Base-by-base conservation (phyloP, 2,113 vertebrate genomes). In the Boulengeromyrus knoepffleri region DNA sequence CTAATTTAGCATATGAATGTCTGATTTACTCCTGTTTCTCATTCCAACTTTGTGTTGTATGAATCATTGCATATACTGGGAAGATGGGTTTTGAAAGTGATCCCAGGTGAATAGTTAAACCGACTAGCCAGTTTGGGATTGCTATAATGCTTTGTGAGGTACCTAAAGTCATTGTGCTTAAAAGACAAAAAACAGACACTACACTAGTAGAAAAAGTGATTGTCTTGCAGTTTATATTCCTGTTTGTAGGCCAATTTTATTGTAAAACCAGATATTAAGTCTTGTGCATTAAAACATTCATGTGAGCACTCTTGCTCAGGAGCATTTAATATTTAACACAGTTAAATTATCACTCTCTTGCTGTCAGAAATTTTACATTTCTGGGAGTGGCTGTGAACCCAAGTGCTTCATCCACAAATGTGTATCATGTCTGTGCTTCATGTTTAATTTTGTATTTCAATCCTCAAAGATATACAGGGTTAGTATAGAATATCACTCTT, bases 381-480 rank as follows among this genome's bases (percentile, higher is more conserved):
- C 39, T 80, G 17, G 15, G 36, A 17, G n/a, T 70, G 62, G 62
- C 62, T 70, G n/a, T 56, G 15, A 31, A 42, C 45, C 53, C 39
- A 89, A 89, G 42, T 24, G 21, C n/a, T 49, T 85, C 84, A 27
- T 31, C 77, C 42, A 47, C 50, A 66, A 85, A 62, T 45, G 88
- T 66, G 27, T 58, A 45, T 21, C 15, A 39, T 85, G 42, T 86
- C 36, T 1, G 1, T 70, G 36, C 19, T 45, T 87, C 8, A 31
- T 27, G 13, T 90, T 19, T 58, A 24, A 52, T 90, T 88, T 90
- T 80, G 58, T 88, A 87, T 53, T 90, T 46, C 47, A 50, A n/a
- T 84, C 88, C 47, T 56, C 83, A 21, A 19, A 46, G 27, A 87
- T 42, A 49, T 39, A 24, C 52, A 13, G 46, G 52, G 66, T 7